Conservation (phyloP, 2,797 vertebrate species). For the Diceros bicornis region DNA sequence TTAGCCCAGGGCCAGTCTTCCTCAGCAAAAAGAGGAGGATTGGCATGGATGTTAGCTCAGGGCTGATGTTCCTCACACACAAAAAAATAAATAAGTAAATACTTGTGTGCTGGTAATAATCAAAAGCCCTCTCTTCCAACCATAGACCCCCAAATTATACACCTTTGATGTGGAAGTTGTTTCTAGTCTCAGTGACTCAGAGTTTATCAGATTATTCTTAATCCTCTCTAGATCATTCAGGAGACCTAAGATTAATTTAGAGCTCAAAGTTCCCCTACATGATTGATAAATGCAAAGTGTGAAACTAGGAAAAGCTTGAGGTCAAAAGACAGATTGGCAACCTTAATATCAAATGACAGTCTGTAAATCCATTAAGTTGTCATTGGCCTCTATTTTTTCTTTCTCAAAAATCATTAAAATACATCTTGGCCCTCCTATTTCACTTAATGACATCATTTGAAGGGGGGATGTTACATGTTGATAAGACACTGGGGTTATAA, state of each 20-base stretch:
- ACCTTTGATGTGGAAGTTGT: conserved; percentile 12
- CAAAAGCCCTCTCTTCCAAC: neutral
- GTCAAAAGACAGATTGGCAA: neutral
- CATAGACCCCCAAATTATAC: neutral
- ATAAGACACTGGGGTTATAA: neutral
- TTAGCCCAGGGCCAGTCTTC: too few relatives aligned
- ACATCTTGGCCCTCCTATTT: neutral
- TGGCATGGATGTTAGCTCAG: too few relatives aligned
- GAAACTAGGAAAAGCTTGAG: neutral
- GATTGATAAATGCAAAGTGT: neutral
- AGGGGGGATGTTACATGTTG: neutral
- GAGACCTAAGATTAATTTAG: conserved; percentile 5
- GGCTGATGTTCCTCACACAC: too few relatives aligned
- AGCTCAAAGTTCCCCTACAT: neutral
- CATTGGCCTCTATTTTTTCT: neutral
- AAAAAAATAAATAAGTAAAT: neutral
- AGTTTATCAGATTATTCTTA: conserved; percentile 55
- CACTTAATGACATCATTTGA: neutral
- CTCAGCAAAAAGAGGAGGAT: too few relatives aligned
- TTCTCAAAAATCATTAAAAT: conserved; percentile 32
- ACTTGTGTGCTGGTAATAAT: neutral
- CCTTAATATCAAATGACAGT: neutral
- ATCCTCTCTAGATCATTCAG: neutral
- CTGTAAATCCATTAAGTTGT: conserved; percentile 27
- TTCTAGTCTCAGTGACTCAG: neutral